phyloP scores from a whole-genome alignment of 2,797 vertebrate species.

The Rhinoraja longicauda region DNA sequence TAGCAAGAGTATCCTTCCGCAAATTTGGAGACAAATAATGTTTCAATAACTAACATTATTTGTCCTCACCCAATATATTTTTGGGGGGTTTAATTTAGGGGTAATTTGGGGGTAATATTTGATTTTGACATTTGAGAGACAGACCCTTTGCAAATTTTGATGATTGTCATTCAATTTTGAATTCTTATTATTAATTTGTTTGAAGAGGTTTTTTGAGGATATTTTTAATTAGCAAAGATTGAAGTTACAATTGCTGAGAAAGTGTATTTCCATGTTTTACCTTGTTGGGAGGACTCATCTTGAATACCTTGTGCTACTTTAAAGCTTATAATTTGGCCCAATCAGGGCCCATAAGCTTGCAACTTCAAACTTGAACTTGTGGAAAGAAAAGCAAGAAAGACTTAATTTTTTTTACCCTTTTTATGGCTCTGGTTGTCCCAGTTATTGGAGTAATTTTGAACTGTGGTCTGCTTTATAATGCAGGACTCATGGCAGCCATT shows the following conservation, averaged over 20 bases:
- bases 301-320: neutral
- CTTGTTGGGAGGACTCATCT: neutral
- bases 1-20: no score
- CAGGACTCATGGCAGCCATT: no score
- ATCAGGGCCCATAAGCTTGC: neutral
- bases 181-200: neutral
- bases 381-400: no score
- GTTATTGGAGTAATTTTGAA: no score
- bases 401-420: no score
- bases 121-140: neutral
- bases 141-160: neutral
- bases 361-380: neutral
- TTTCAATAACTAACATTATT: neutral
- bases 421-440: no score
- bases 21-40: no score
- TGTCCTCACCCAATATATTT: neutral
- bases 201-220: neutral
- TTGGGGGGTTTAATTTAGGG: neutral
- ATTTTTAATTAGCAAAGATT: neutral
- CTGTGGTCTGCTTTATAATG: no score
- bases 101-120: neutral
- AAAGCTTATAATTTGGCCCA: neutral
- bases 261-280: neutral
- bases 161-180: neutral
- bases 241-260: neutral